Conservation (phyloP, 2,888 invertebrate genomes). For the Dione vanillae region DNA sequence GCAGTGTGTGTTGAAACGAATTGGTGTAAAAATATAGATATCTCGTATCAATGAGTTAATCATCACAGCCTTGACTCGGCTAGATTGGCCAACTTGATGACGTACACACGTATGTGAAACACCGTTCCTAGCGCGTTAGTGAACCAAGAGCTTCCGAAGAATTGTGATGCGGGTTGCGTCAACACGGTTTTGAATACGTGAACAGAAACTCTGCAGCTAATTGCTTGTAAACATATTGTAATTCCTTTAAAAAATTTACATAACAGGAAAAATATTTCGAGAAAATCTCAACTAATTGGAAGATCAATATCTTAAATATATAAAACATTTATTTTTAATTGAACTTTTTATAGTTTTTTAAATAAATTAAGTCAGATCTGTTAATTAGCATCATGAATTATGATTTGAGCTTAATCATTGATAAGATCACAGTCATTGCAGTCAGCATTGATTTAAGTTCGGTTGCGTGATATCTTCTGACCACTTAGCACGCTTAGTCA, state of each 20-base stretch:
- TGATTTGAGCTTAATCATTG: slow-evolving; percentile 2
- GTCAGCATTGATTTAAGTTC: slow-evolving; percentile 37
- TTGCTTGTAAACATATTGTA: background rate
- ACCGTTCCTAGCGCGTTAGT: slow-evolving; percentile 43
- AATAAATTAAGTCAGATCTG: background rate
- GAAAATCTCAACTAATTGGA: no score
- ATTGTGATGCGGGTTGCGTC: slow-evolving; percentile 46
- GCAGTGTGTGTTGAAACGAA: slow-evolving; percentile 42
- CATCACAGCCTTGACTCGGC: slow-evolving; percentile 49
- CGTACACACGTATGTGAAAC: slow-evolving; percentile 46
- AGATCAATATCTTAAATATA: no score
- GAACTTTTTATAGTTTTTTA: no score
- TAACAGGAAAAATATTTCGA: background rate
- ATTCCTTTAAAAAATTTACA: background rate
- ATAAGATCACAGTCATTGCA: slow-evolving; percentile 23
- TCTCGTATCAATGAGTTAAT: slow-evolving; percentile 48
- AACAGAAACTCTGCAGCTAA: slow-evolving; percentile 29
- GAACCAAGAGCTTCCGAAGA: slow-evolving; percentile 43
- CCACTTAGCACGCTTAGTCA: slow-evolving; percentile 41
- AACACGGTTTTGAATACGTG: slow-evolving; percentile 32
- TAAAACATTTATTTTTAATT: no score
- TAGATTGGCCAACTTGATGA: slow-evolving; percentile 46
- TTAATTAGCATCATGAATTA: background rate
- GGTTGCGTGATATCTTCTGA: slow-evolving; percentile 48
- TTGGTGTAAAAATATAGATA: slow-evolving; percentile 42